These are phyloP conservation scores for Hylia prasina DNA, from an alignment of 2,113 vertebrate species.

Conservation along the genomic window DNA sequence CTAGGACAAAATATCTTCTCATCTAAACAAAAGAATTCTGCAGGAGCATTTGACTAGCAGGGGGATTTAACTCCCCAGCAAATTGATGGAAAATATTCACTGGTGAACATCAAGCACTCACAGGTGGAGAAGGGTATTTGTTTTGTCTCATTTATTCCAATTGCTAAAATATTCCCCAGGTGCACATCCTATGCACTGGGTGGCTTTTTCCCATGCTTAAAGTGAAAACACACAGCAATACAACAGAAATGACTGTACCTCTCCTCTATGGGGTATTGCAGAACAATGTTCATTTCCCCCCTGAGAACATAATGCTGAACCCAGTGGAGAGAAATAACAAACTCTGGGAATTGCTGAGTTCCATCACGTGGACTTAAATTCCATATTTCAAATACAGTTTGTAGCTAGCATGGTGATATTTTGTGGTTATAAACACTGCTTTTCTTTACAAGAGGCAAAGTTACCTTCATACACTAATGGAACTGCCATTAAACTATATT, in stretches of 20 bases:
- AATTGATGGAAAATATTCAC: neutral
- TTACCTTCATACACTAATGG: neutral
- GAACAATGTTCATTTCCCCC: neutral
- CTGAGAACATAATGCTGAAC: neutral
- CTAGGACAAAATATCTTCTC: neutral
- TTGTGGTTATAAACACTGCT: neutral
- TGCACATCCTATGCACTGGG: neutral
- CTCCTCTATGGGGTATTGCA: neutral
- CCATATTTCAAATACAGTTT: neutral
- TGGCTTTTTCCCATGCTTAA: neutral
- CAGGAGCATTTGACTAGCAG: neutral
- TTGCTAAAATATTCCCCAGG: constrained; percentile 8
- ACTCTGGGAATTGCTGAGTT: neutral
- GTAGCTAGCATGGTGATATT: neutral
- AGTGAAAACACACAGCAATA: neutral
- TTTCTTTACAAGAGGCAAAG: neutral
- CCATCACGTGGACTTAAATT: neutral
- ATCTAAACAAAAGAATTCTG: neutral
- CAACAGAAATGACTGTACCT: neutral
- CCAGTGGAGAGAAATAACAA: neutral
- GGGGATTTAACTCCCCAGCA: neutral
- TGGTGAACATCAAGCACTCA: neutral
- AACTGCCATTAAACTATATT: neutral
- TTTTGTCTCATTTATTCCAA: constrained; percentile 14
- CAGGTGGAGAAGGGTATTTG: constrained; percentile 10